Conservation (phyloP, 2,888 invertebrate species). For the Nebria salina region DNA sequence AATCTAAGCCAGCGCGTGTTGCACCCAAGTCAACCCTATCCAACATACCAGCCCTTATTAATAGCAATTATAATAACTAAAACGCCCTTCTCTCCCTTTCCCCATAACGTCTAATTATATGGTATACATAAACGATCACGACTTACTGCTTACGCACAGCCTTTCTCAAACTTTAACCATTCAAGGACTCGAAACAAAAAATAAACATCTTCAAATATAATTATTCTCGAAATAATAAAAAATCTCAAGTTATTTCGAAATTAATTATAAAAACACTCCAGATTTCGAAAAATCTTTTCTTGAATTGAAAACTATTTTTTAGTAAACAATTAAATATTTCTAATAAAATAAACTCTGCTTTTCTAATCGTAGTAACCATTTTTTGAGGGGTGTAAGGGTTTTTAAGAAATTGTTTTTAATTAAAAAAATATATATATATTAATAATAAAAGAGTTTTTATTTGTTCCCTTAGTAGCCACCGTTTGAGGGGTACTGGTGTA, state of each 20-base stretch:
- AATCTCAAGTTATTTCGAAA: too few species aligned
- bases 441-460: too few species aligned
- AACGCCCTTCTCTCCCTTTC: conserved; percentile 31
- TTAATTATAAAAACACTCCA: too few species aligned
- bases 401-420: not conserved
- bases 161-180: conserved; percentile 13
- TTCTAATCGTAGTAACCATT: too few species aligned
- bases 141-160: conserved; percentile 21
- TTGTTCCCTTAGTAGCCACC: not conserved
- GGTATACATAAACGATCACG: conserved; percentile 26
- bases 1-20: conserved; percentile 31
- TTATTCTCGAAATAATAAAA: too few species aligned
- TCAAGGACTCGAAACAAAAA: too few species aligned
- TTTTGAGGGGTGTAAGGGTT: not conserved
- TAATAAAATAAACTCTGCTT: too few species aligned
- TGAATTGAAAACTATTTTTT: too few species aligned
- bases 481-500: conserved; percentile 29
- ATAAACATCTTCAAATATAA: too few species aligned
- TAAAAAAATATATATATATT: not conserved
- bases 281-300: not conserved
- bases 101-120: conserved; percentile 28
- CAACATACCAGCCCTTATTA: conserved; percentile 39
- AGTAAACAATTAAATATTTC: too few species aligned
- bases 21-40: conserved; percentile 3
- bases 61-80: conserved; percentile 40